phyloP scores from a whole-genome alignment of 2,113 vertebrate species.

The Sminthopsis crassicaudata region DNA sequence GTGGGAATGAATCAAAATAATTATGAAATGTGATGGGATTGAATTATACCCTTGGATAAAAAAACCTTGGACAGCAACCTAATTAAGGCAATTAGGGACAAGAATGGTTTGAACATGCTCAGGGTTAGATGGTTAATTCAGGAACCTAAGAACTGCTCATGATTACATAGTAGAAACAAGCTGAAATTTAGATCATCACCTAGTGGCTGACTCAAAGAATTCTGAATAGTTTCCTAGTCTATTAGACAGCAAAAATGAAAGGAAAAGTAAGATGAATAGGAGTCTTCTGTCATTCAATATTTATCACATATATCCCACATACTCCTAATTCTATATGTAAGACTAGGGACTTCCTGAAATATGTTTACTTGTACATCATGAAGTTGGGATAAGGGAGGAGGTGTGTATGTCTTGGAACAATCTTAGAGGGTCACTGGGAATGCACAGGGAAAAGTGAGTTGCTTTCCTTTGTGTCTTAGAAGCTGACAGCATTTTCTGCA shows the following conservation, averaged over 20 bases:
- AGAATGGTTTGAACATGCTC: neutral
- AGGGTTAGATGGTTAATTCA: neutral
- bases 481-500: neutral
- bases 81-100: neutral
- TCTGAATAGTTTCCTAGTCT: neutral
- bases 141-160: neutral
- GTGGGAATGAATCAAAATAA: neutral
- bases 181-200: neutral
- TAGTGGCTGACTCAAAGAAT: neutral
- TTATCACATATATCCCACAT: neutral
- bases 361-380: neutral
- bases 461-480: neutral
- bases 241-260: neutral
- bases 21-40: neutral
- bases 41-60: neutral
- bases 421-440: neutral
- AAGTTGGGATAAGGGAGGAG: neutral
- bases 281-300: neutral
- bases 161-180: neutral
- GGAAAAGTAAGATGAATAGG: neutral
- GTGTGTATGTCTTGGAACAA: neutral
- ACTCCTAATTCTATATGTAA: neutral
- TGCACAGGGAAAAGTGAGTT: neutral
- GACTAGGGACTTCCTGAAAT: neutral
- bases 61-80: neutral